Conservation (phyloP, 2,113 vertebrate species). For the Chloroceryle aenea region DNA sequence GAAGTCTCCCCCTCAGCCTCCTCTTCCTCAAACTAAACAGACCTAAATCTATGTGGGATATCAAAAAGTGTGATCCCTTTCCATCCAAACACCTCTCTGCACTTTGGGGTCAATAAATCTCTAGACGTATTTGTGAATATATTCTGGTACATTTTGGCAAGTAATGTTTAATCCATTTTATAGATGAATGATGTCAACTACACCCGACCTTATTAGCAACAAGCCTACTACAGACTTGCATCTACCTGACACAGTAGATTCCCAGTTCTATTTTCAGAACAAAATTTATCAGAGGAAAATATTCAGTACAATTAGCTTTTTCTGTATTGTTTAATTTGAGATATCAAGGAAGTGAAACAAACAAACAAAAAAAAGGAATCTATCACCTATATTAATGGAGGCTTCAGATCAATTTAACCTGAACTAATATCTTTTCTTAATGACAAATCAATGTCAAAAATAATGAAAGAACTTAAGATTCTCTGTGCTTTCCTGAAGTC, state of each 20-base stretch:
- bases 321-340: not conserved
- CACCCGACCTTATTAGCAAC: not conserved
- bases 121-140: not conserved
- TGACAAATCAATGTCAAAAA: conserved; percentile 84
- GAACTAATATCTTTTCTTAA: conserved; percentile 79
- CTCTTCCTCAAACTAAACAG: too few species aligned
- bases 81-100: not conserved
- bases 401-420: conserved; percentile 79
- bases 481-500: conserved; percentile 63
- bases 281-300: conserved; percentile 16
- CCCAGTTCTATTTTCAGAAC: not conserved
- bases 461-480: conserved; percentile 77
- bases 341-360: not conserved
- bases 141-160: not conserved
- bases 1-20: too few species aligned
- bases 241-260: not conserved
- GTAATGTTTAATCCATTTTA: conserved; percentile 30
- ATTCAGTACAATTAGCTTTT: conserved; percentile 9
- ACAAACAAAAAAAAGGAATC: not conserved
- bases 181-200: not conserved
- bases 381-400: conserved; percentile 76
- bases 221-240: not conserved
- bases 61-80: not conserved
- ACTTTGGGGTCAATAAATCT: not conserved
- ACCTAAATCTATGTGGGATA: not conserved